phyloP scores from a whole-genome alignment of 2,113 vertebrate genomes.

The Chinchilla lanigera region DNA sequence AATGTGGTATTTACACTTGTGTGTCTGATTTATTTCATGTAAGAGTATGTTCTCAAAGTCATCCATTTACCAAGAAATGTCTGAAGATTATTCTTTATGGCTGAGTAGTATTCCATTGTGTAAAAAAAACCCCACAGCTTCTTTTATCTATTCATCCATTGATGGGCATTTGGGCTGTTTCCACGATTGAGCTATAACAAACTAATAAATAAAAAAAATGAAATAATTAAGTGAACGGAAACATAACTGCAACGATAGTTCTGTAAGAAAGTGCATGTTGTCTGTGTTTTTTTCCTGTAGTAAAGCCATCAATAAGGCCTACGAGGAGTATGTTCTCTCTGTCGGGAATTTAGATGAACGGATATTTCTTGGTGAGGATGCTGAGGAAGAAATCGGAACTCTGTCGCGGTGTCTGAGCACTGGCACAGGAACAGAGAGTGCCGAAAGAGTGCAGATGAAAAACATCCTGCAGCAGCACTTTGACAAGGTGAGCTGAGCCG shows the following conservation, averaged over 20 bases:
- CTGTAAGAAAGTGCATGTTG: neutral
- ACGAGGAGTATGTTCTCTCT: slow-evolving; percentile 94
- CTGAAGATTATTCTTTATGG: neutral
- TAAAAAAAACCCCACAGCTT: neutral
- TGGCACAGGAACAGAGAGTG: slow-evolving; percentile 86
- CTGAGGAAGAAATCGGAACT: slow-evolving; percentile 93
- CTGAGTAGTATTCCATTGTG: neutral
- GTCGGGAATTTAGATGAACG: slow-evolving; percentile 94
- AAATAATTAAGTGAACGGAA: neutral
- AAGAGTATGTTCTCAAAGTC: neutral
- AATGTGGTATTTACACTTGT: neutral
- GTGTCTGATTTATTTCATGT: neutral
- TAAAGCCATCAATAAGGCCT: slow-evolving; percentile 93
- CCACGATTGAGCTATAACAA: neutral
- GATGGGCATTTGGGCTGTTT: neutral
- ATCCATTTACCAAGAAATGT: neutral
- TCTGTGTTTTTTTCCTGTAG: slow-evolving; percentile 78
- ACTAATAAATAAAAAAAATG: neutral
- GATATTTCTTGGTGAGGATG: slow-evolving; percentile 94
- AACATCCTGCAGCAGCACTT: slow-evolving; percentile 89
- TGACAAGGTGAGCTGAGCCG: slow-evolving; percentile 83
- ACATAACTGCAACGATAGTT: neutral
- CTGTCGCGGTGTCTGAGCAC: slow-evolving; percentile 88
- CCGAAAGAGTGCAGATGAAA: slow-evolving; percentile 85
- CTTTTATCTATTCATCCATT: neutral